phyloP scores from a whole-genome alignment of 2,888 invertebrate species.

The Standfussiana lucernea region DNA sequence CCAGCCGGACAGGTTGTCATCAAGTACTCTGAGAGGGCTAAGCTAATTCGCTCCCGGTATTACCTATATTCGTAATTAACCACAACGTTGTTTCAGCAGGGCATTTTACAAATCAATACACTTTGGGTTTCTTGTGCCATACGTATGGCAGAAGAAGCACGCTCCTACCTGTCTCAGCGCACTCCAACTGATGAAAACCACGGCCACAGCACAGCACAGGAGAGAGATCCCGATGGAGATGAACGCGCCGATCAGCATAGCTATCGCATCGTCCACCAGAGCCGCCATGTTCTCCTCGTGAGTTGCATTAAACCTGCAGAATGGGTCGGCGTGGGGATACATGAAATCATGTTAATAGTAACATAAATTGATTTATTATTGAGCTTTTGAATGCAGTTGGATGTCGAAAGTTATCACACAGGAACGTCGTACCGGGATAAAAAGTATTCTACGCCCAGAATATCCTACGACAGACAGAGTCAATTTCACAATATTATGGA shows the following conservation, averaged over 20 bases:
- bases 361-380: background rate
- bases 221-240: conserved; percentile 76
- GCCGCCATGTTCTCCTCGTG: conserved; percentile 87
- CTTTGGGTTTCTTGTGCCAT: background rate
- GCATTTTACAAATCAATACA: background rate
- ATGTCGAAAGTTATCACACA: background rate
- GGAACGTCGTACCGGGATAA: background rate
- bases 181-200: conserved; percentile 90
- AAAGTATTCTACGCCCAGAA: background rate
- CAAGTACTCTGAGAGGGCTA: too few species aligned
- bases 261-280: conserved; percentile 87
- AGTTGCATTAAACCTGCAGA: conserved; percentile 84
- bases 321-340: background rate
- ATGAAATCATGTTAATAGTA: background rate
- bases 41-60: too few species aligned
- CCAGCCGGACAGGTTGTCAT: too few species aligned
- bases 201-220: conserved; percentile 82
- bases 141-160: background rate
- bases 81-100: background rate
- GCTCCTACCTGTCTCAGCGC: conserved; percentile 86
- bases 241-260: conserved; percentile 86
- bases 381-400: background rate
- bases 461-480: too few species aligned
- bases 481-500: background rate
- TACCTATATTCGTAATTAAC: too few species aligned